A percentile compares a stretch with the other conserved stretches of the same genome.
These are phyloP conservation scores for Podarcis muralis DNA, from an alignment of 2,113 vertebrate species.

Conservation along the genomic window DNA sequence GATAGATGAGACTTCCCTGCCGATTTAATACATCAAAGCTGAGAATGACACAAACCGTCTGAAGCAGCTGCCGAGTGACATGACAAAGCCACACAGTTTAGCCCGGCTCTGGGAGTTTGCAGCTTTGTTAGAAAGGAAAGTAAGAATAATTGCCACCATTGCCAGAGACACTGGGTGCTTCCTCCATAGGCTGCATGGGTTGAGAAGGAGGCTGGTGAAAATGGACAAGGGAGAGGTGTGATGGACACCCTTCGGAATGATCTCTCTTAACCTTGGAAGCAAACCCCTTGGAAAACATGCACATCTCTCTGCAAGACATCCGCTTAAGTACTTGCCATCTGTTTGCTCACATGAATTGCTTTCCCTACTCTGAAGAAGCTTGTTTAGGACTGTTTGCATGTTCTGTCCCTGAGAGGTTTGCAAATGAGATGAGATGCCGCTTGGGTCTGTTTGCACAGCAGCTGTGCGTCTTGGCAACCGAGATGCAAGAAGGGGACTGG, in stretches of 20 bases:
- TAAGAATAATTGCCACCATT: constrained; percentile 28
- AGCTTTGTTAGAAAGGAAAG: constrained; percentile 22
- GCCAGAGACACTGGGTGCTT: constrained; percentile 4
- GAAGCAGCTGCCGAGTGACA: constrained; percentile 35
- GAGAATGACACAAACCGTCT: constrained; percentile 41
- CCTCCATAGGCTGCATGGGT: not conserved
- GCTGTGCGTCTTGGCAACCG: not conserved
- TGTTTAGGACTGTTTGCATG: not conserved
- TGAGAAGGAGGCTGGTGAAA: not conserved
- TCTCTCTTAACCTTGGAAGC: not conserved
- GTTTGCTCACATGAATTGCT: not conserved
- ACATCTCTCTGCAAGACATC: not conserved
- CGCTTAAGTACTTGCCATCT: not conserved
- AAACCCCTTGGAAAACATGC: too few relatives aligned
- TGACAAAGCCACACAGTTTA: constrained; percentile 29
- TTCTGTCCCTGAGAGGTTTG: too few relatives aligned
- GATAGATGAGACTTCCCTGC: constrained; percentile 43
- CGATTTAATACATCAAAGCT: constrained; percentile 43
- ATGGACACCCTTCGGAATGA: too few relatives aligned
- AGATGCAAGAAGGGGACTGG: not conserved
- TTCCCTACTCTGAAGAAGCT: not conserved
- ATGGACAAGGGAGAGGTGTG: not conserved
- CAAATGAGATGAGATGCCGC: not conserved
- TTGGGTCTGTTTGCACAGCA: too few relatives aligned
- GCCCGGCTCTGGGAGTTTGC: constrained; percentile 33